A percentile compares a stretch with the other conserved stretches of the same genome.
These are phyloP conservation scores for Daboia siamensis DNA, from an alignment of 2,113 vertebrate genomes.

Conservation along the genomic window DNA sequence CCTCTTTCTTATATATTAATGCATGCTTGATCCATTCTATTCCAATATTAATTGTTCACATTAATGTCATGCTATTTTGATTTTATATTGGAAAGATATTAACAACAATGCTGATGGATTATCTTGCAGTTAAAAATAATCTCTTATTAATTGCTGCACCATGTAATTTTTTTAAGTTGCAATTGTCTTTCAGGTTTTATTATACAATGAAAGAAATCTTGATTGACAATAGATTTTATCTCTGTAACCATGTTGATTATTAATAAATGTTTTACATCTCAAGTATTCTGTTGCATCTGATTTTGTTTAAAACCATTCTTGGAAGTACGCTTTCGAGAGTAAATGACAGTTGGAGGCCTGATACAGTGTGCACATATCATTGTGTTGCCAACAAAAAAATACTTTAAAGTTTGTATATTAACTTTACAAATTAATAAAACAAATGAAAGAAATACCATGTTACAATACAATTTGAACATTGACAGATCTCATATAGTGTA, in stretches of 20 bases:
- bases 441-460: conserved; percentile 15
- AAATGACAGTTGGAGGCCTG: conserved; percentile 28
- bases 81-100: conserved; percentile 26
- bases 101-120: conserved; percentile 27
- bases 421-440: background rate
- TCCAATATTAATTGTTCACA: conserved; percentile 32
- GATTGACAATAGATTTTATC: conserved; percentile 36
- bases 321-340: conserved; percentile 2
- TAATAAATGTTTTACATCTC: conserved; percentile 56
- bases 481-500: background rate
- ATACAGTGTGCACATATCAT: conserved; percentile 13
- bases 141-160: background rate
- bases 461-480: background rate
- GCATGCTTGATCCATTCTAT: background rate
- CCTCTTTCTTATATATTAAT: background rate
- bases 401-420: conserved; percentile 3
- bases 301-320: background rate
- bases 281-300: conserved; percentile 39
- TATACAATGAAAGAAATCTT: background rate
- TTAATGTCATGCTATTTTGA: conserved; percentile 9
- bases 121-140: conserved; percentile 4
- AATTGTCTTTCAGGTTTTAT: conserved; percentile 29
- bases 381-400: background rate
- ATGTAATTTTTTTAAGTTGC: conserved; percentile 18
- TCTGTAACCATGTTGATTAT: conserved; percentile 50